A percentile compares a stretch with the other conserved stretches of the same genome.
Conservation (phyloP, 1,140 invertebrate species). For the Lethocerus indicus region DNA sequence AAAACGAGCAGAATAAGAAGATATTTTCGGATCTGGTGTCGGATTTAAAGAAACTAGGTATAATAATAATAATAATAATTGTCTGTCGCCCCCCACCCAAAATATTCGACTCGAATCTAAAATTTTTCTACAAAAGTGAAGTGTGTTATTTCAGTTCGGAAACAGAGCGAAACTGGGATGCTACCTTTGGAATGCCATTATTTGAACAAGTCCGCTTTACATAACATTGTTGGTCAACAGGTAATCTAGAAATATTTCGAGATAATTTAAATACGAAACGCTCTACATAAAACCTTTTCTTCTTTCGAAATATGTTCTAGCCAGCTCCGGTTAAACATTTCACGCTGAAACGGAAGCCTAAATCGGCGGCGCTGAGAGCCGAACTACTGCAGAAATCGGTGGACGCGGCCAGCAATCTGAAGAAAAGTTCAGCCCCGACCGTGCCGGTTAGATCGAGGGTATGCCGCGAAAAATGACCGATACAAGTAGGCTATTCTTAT, state of each 20-base stretch:
- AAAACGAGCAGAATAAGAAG: constrained; percentile 69
- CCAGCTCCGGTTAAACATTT: constrained; percentile 70
- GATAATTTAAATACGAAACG: too few relatives aligned
- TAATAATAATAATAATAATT: not conserved
- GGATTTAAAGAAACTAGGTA: constrained; percentile 64
- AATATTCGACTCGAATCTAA: not conserved
- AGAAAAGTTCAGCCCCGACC: constrained; percentile 72
- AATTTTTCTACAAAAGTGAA: constrained; percentile 1
- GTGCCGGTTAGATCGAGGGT: constrained; percentile 81
- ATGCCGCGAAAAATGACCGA: constrained; percentile 95
- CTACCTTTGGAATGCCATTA: constrained; percentile 92
- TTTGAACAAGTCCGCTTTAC: constrained; percentile 82
- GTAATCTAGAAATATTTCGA: constrained; percentile 20
- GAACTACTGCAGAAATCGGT: constrained; percentile 82
- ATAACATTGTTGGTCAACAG: constrained; percentile 56
- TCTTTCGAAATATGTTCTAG: constrained; percentile 32
- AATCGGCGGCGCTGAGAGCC: constrained; percentile 75
- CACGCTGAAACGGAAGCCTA: constrained; percentile 84
- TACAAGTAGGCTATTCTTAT: constrained; percentile 32
- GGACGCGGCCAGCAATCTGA: constrained; percentile 75
- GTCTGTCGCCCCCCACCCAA: not conserved
- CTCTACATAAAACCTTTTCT: constrained; percentile 69
- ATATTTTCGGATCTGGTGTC: constrained; percentile 82
- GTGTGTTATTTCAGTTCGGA: constrained; percentile 36
- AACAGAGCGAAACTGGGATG: constrained; percentile 68